Percentiles rank a stretch among this genome's conserved stretches.
These are phyloP conservation scores for Hemicentrotus pulcherrimus DNA, from an alignment of 35 echinoderm and acorn worm species.

Conservation along the genomic window DNA sequence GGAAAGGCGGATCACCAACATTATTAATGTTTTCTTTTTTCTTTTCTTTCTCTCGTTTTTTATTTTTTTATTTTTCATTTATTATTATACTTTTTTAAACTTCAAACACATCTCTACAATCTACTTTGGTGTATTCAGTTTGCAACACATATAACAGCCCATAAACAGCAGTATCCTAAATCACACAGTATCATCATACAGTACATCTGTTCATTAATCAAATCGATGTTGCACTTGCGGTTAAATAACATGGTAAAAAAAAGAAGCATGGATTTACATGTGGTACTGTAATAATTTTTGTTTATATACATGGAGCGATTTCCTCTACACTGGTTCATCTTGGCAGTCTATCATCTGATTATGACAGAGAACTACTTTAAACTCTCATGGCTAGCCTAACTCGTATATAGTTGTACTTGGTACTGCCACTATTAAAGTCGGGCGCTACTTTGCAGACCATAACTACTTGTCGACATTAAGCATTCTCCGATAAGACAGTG, in stretches of 20 bases:
- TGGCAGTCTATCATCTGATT: neutral
- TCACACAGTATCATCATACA: neutral
- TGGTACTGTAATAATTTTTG: neutral
- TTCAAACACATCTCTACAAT: neutral
- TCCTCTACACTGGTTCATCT: neutral
- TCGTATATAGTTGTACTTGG: neutral
- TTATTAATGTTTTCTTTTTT: no score
- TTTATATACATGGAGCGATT: neutral
- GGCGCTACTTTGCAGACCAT: neutral
- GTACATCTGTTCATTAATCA: neutral
- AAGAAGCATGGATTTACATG: neutral
- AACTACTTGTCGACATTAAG: neutral
- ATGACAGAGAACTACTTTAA: neutral
- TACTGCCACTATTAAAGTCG: neutral
- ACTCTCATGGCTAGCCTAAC: neutral
- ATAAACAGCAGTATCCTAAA: neutral
- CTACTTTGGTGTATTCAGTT: neutral
- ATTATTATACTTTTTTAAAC: no score
- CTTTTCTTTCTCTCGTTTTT: no score
- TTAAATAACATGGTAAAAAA: neutral
- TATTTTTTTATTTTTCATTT: no score
- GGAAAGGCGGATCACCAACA: neutral
- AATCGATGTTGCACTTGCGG: neutral
- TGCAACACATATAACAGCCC: neutral
- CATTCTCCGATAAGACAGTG: neutral